Percentiles rank a stretch among this genome's conserved stretches.
Conservation (phyloP, 2,113 vertebrate genomes). For the Ranitomeya imitator region DNA sequence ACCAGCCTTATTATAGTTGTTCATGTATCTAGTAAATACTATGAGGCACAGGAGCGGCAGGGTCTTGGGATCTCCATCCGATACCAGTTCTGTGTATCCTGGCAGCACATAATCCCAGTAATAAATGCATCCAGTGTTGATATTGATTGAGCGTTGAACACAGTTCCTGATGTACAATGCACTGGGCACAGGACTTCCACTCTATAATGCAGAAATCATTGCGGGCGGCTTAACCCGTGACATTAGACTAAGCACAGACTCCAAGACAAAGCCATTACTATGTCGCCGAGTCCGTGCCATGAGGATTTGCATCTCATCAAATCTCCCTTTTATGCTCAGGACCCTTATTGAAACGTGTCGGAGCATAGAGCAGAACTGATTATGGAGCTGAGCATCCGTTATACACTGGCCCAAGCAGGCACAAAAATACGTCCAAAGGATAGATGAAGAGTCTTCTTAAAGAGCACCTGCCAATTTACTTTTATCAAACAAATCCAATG, state of each 20-base stretch:
- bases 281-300: slow-evolving; percentile 22
- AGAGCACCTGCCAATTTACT: not conserved
- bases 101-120: not conserved
- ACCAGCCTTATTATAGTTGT: not conserved
- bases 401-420: slow-evolving; percentile 5
- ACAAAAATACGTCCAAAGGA: not conserved
- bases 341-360: slow-evolving; percentile 38
- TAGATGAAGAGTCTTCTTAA: not conserved
- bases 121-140: slow-evolving; percentile 16
- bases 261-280: slow-evolving; percentile 47
- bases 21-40: not conserved
- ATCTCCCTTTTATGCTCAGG: slow-evolving; percentile 32
- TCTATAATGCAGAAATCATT: slow-evolving; percentile 40
- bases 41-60: not conserved
- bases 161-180: slow-evolving; percentile 5
- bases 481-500: not conserved
- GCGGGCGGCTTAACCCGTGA: slow-evolving; percentile 35
- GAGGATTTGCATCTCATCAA: slow-evolving; percentile 53
- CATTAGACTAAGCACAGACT: slow-evolving; percentile 29
- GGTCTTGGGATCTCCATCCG: not conserved
- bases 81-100: not conserved
- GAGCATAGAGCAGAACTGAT: slow-evolving; percentile 28
- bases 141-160: not conserved
- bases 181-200: not conserved
- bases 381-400: slow-evolving; percentile 23